phyloP scores from a whole-genome alignment of 2,888 invertebrate species.

The Nephrotoma guestfalica region DNA sequence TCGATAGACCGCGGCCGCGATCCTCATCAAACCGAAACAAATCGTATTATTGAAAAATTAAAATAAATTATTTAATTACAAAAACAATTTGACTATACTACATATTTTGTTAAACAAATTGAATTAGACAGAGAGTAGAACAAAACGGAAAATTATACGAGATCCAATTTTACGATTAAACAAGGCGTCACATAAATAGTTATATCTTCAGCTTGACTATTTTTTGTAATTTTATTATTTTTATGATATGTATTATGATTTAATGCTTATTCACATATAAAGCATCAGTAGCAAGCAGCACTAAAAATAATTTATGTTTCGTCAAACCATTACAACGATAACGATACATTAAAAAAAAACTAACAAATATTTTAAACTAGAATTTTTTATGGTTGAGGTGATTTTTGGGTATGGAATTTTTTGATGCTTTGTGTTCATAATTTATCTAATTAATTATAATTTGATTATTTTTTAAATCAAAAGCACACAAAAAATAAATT shows the following conservation, averaged over 20 bases:
- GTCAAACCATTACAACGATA: neutral
- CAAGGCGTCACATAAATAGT: neutral
- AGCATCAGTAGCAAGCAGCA: neutral
- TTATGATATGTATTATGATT: neutral
- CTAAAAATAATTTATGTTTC: neutral
- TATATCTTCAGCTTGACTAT: neutral
- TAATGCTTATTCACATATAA: neutral
- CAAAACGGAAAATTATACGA: neutral
- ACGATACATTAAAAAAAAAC: neutral
- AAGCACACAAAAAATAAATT: neutral
- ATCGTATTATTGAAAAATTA: neutral
- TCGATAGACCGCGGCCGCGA: neutral
- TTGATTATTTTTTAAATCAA: neutral
- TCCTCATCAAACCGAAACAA: neutral
- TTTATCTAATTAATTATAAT: neutral
- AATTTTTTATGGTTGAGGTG: neutral
- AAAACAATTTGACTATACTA: neutral
- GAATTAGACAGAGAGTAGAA: neutral
- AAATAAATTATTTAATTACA: neutral
- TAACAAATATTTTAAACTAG: neutral
- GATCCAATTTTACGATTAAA: neutral
- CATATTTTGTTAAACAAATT: neutral
- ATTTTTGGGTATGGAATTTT: neutral
- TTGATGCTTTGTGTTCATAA: neutral
- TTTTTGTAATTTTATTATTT: neutral